phyloP scores from a whole-genome alignment of 2,113 vertebrate species.

The Archocentrus centrarchus region DNA sequence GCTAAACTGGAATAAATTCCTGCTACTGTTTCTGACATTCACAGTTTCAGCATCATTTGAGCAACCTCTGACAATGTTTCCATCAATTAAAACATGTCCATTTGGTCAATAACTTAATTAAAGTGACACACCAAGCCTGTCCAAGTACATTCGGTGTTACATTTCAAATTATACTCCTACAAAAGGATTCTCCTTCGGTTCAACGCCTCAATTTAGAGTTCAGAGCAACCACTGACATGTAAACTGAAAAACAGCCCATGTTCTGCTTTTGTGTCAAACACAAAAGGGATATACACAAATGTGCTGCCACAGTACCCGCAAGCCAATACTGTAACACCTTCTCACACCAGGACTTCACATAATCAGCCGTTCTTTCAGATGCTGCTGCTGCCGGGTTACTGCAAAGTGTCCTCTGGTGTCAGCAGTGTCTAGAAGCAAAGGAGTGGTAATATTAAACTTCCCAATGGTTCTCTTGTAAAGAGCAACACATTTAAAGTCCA shows the following conservation, averaged over 20 bases:
- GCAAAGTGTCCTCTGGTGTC: neutral
- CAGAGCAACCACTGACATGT: neutral
- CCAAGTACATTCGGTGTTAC: neutral
- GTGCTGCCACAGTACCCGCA: neutral
- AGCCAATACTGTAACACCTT: too few species aligned
- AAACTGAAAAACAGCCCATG: neutral
- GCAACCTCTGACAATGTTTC: neutral
- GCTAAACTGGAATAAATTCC: slow-evolving; percentile 18
- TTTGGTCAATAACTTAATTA: slow-evolving; percentile 31
- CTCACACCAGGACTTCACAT: neutral
- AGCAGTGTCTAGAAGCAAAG: neutral
- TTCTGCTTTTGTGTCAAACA: neutral
- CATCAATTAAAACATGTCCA: slow-evolving; percentile 6
- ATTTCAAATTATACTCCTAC: slow-evolving; percentile 12
- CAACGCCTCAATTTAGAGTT: neutral
- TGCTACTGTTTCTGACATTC: neutral
- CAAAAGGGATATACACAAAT: neutral
- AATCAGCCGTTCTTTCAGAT: fast-evolving
- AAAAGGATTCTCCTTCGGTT: neutral
- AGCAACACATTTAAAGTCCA: neutral
- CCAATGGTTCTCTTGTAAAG: neutral
- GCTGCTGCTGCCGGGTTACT: neutral
- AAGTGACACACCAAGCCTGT: neutral
- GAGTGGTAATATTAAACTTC: neutral
- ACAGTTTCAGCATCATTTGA: neutral